These are phyloP conservation scores for Molanna angustata DNA, from an alignment of 2,888 invertebrate species.

Conservation along the genomic window DNA sequence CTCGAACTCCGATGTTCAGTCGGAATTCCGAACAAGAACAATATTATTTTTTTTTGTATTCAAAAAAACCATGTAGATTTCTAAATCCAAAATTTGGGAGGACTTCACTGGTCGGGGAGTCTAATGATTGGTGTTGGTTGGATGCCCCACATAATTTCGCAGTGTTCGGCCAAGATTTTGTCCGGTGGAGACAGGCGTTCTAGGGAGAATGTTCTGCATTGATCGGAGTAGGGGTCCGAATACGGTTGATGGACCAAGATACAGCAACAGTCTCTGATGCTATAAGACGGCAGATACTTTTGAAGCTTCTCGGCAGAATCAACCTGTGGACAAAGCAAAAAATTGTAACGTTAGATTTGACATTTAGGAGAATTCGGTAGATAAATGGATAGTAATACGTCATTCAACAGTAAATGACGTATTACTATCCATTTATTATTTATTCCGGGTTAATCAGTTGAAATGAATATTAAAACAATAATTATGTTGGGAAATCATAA, in stretches of 20 bases:
- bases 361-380: no score
- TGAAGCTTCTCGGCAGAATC: conserved; percentile 55
- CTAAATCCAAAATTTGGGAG: no score
- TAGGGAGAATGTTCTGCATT: conserved; percentile 46
- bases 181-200: conserved; percentile 59
- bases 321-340: conserved; percentile 52
- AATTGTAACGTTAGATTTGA: background rate
- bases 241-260: conserved; percentile 55
- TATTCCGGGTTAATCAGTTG: no score
- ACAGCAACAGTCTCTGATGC: conserved; percentile 54
- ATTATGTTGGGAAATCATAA: no score
- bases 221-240: conserved; percentile 50
- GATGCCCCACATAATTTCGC: conserved; percentile 63
- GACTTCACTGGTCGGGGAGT: conserved; percentile 60
- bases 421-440: no score
- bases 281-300: conserved; percentile 39
- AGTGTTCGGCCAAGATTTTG: conserved; percentile 62
- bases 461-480: no score
- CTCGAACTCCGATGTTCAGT: background rate
- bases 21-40: background rate
- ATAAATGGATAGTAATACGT: no score
- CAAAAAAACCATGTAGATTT: no score
- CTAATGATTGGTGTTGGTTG: conserved; percentile 63
- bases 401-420: no score
- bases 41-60: background rate